Evolutionary conservation across 2,888 invertebrate genomes (phyloP).

Genomic region (Lottia gigantea): DNA sequence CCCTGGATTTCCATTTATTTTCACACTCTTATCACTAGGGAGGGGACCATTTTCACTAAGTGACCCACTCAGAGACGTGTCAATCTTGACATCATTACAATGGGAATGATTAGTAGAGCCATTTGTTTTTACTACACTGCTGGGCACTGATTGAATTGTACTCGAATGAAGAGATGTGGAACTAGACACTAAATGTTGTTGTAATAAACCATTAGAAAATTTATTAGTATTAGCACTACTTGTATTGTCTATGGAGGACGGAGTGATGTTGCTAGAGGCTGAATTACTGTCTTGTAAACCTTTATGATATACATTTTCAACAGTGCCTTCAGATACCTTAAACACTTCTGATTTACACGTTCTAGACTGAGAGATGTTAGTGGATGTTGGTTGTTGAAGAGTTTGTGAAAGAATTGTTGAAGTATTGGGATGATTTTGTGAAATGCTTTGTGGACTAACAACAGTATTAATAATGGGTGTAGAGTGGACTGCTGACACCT

Average conservation of each 20-base stretch:
- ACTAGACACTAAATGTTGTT: constrained; percentile 2
- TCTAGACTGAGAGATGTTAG: too few species aligned
- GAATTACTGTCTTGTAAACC: constrained; percentile 1
- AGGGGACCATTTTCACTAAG: constrained; percentile 11
- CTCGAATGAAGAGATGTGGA: background rate
- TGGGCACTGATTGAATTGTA: background rate
- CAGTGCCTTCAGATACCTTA: background rate
- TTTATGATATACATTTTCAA: background rate
- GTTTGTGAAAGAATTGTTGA: too few species aligned
- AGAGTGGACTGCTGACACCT: constrained; percentile 12
- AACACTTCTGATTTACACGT: too few species aligned
- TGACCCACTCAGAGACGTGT: background rate
- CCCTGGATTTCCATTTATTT: constrained; percentile 1
- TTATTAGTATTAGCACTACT: constrained; percentile 4
- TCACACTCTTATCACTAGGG: constrained; percentile 10
- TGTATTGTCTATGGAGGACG: background rate
- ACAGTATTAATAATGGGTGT: background rate
- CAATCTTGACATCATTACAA: background rate
- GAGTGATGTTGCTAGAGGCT: background rate
- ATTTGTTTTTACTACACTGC: background rate
- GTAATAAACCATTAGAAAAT: too few species aligned
- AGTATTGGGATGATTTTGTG: constrained; percentile 16
- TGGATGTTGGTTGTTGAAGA: too few species aligned
- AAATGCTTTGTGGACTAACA: background rate
- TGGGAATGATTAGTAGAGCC: background rate